Evolutionary conservation across 1,140 invertebrate genomes (phyloP).

Genomic region (Drosophila lini): DNA sequence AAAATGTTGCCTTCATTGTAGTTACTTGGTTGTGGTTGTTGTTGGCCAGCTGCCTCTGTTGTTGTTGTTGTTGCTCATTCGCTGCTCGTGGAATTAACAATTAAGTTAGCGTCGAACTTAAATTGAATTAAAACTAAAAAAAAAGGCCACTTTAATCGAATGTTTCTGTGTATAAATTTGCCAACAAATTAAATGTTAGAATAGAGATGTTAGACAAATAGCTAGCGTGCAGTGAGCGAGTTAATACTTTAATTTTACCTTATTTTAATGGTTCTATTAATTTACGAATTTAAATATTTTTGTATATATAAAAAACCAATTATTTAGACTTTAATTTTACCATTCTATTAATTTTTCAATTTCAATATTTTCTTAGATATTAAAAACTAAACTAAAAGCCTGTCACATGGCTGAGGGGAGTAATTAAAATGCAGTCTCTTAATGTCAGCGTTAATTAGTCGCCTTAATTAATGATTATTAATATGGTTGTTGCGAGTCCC

Average conservation of each 20-base stretch:
- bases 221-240: constrained; percentile 13
- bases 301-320: constrained; percentile 4
- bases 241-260: neutral
- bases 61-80: constrained; percentile 27
- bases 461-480: constrained; percentile 82
- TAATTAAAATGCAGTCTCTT: constrained; percentile 79
- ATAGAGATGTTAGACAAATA: constrained; percentile 61
- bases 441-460: constrained; percentile 83
- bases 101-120: constrained; percentile 60
- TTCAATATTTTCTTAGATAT: constrained; percentile 1
- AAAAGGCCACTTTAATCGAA: constrained; percentile 58
- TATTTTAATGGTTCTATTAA: neutral
- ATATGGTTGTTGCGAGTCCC: constrained; percentile 71
- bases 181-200: constrained; percentile 62
- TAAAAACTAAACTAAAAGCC: constrained; percentile 25
- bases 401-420: constrained; percentile 23
- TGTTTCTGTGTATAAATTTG: constrained; percentile 45
- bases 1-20: constrained; percentile 25
- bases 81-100: constrained; percentile 67
- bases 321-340: too few relatives aligned
- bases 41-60: constrained; percentile 12
- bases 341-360: neutral
- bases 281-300: neutral
- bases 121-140: constrained; percentile 80
- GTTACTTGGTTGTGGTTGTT: constrained; percentile 2